These are phyloP conservation scores for Xylophagus ater DNA, from an alignment of 2,888 invertebrate genomes.

Conservation along the genomic window DNA sequence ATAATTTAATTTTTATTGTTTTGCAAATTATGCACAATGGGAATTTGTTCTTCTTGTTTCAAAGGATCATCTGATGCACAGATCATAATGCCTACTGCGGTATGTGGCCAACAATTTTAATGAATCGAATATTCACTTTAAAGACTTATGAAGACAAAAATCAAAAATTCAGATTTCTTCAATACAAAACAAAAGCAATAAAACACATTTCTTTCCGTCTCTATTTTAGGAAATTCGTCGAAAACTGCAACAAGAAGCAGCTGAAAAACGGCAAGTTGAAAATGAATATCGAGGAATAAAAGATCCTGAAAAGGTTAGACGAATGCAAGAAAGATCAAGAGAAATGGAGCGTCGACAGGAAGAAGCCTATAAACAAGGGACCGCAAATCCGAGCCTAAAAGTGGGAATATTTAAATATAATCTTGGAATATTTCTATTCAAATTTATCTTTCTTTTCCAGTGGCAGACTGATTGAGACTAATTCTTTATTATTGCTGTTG, in stretches of 20 bases:
- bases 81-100: slow-evolving; percentile 5
- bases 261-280: slow-evolving; percentile 50
- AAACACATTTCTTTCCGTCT: too few species aligned
- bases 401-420: slow-evolving; percentile 19
- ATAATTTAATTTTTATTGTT: not conserved
- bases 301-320: slow-evolving; percentile 48
- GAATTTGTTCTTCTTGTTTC: slow-evolving; percentile 29
- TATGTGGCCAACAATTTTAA: not conserved
- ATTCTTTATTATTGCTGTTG: too few species aligned
- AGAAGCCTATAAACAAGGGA: slow-evolving; percentile 35
- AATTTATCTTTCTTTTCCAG: slow-evolving; percentile 20
- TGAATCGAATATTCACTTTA: too few species aligned
- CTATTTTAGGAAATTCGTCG: slow-evolving; percentile 50
- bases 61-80: slow-evolving; percentile 27
- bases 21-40: slow-evolving; percentile 11
- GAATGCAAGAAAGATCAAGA: slow-evolving; percentile 47
- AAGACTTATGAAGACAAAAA: too few species aligned
- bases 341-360: slow-evolving; percentile 47
- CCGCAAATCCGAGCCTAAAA: slow-evolving; percentile 21
- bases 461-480: slow-evolving; percentile 31
- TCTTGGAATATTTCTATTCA: not conserved
- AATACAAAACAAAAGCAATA: too few species aligned
- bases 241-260: slow-evolving; percentile 54
- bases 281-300: slow-evolving; percentile 52
- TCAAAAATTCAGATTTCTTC: too few species aligned